Percentiles rank a stretch among this genome's conserved stretches.
These are phyloP conservation scores for Pammene aurita DNA, from an alignment of 2,888 invertebrate genomes.

Conservation along the genomic window DNA sequence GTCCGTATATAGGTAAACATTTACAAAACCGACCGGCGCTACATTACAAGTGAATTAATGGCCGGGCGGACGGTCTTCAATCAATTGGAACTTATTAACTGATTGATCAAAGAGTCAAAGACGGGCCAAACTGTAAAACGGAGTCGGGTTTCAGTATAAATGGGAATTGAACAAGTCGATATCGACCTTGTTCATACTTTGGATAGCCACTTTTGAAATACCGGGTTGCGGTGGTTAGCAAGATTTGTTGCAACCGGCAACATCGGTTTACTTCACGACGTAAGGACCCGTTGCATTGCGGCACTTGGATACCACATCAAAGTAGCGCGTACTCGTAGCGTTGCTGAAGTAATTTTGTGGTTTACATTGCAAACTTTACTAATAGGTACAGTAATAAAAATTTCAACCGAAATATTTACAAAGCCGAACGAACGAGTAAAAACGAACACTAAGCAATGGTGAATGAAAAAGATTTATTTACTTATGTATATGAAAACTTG, in stretches of 20 bases:
- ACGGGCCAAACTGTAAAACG: slow-evolving; percentile 59
- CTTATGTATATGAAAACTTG: no score
- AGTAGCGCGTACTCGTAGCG: slow-evolving; percentile 3
- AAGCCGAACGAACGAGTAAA: no score
- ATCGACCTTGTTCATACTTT: slow-evolving; percentile 18
- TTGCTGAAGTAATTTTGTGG: not conserved
- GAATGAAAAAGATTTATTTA: no score
- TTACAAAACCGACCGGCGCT: slow-evolving; percentile 51
- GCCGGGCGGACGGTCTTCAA: slow-evolving; percentile 50
- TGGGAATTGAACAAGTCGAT: slow-evolving; percentile 30
- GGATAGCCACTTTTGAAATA: slow-evolving; percentile 19
- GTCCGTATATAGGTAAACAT: slow-evolving; percentile 54
- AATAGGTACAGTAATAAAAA: not conserved
- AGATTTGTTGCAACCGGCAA: slow-evolving; percentile 17
- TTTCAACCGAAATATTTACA: not conserved
- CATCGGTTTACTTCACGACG: slow-evolving; percentile 20
- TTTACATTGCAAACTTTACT: not conserved
- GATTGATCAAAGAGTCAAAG: slow-evolving; percentile 59
- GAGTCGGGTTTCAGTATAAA: slow-evolving; percentile 40
- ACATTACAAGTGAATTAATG: slow-evolving; percentile 56
- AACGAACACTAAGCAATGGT: no score
- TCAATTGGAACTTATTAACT: slow-evolving; percentile 70
- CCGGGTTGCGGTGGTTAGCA: slow-evolving; percentile 17
- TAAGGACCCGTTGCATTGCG: slow-evolving; percentile 27
- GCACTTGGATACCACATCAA: slow-evolving; percentile 22